Conservation (phyloP, 2,888 invertebrate species). For the Eristalinus aeneus region DNA sequence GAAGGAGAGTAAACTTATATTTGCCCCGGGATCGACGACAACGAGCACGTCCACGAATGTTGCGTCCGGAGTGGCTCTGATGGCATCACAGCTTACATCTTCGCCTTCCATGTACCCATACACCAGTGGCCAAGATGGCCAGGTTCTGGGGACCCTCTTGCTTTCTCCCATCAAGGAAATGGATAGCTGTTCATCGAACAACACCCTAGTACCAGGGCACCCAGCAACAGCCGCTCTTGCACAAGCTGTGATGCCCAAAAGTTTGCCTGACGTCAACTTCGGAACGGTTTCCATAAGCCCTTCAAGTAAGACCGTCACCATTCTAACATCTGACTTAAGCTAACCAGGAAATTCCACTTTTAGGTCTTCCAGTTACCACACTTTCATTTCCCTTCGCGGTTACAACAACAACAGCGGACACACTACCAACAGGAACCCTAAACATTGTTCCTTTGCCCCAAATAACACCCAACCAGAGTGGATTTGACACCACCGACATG, state of each 20-base stretch:
- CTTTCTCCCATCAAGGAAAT: conserved; percentile 92
- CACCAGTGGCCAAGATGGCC: conserved; percentile 83
- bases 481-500: conserved; percentile 74
- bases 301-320: conserved; percentile 29
- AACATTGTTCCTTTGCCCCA: conserved; percentile 78
- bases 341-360: background rate
- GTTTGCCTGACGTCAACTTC: conserved; percentile 73
- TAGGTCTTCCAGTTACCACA: conserved; percentile 74
- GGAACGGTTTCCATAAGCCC: conserved; percentile 51
- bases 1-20: conserved; percentile 84
- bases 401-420: conserved; percentile 76
- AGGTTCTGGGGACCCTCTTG: conserved; percentile 88
- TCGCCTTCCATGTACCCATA: conserved; percentile 81
- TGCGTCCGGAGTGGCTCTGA: conserved; percentile 84
- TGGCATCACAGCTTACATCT: conserved; percentile 85
- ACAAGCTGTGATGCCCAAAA: conserved; percentile 86
- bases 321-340: too few species aligned
- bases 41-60: conserved; percentile 81
- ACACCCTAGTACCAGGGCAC: conserved; percentile 87
- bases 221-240: conserved; percentile 89
- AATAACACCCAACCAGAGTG: conserved; percentile 75
- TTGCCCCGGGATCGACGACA: conserved; percentile 71
- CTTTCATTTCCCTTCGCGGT: conserved; percentile 80
- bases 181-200: conserved; percentile 88
- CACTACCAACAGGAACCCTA: conserved; percentile 76